A percentile compares a stretch with the other conserved stretches of the same genome.
Evolutionary conservation across 2,888 invertebrate genomes (phyloP).

Genomic region (Auanema freiburgensis): DNA sequence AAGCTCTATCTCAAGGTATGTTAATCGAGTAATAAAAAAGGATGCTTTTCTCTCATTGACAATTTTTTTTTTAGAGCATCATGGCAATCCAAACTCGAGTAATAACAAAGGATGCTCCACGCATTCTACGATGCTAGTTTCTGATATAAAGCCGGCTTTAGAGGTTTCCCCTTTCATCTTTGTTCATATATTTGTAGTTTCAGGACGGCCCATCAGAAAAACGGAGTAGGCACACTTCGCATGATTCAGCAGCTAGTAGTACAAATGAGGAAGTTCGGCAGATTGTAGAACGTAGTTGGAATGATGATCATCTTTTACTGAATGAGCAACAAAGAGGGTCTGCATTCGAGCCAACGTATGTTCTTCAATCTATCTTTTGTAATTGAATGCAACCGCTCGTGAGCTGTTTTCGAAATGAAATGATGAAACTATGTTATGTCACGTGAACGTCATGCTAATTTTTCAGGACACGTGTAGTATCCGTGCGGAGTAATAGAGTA

Average conservation of each 20-base stretch:
- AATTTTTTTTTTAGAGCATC: constrained; percentile 23
- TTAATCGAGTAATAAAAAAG: background rate
- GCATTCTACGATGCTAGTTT: too few relatives aligned
- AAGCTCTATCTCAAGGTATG: constrained; percentile 17
- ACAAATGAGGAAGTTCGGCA: constrained; percentile 38
- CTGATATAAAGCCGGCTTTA: too few relatives aligned
- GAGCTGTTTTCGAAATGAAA: too few relatives aligned
- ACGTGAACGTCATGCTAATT: too few relatives aligned
- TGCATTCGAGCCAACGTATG: too few relatives aligned
- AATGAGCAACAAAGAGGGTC: background rate
- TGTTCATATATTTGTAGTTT: background rate
- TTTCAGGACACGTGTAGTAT: too few relatives aligned
- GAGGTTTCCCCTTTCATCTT: background rate
- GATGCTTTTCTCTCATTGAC: constrained; percentile 9
- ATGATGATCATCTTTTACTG: background rate
- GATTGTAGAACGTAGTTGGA: constrained; percentile 21
- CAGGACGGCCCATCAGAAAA: constrained; percentile 49
- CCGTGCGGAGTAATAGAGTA: background rate
- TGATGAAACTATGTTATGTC: too few relatives aligned
- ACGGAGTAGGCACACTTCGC: constrained; percentile 50
- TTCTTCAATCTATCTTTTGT: too few relatives aligned
- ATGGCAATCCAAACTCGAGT: too few relatives aligned
- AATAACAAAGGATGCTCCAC: too few relatives aligned
- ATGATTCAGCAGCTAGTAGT: constrained; percentile 49
- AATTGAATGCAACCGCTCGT: too few relatives aligned